Percentiles rank a stretch among this genome's conserved stretches.
phyloP scores from a whole-genome alignment of 2,888 invertebrate genomes.

The Orchestes rusci region DNA sequence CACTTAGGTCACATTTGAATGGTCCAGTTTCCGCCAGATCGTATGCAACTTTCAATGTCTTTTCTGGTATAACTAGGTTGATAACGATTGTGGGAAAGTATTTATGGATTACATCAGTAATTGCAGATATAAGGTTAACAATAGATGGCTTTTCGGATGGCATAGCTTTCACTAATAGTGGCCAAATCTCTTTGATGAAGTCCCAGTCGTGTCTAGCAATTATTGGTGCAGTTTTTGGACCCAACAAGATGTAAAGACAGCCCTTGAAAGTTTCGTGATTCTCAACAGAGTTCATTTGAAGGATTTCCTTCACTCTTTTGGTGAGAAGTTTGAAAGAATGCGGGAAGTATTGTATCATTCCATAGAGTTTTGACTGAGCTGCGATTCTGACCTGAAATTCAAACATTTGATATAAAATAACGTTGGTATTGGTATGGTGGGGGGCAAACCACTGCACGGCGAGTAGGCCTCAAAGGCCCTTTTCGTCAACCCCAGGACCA shows the following conservation, averaged over 20 bases:
- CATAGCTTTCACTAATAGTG: conserved; percentile 66
- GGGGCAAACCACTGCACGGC: too few relatives aligned
- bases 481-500: too few relatives aligned
- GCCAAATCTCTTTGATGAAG: conserved; percentile 65
- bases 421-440: too few relatives aligned
- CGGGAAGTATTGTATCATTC: conserved; percentile 57
- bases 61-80: conserved; percentile 49
- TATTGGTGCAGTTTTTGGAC: conserved; percentile 58
- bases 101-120: conserved; percentile 51
- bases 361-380: conserved; percentile 60
- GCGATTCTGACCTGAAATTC: conserved; percentile 52
- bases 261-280: conserved; percentile 71
- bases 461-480: too few relatives aligned
- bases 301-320: conserved; percentile 54
- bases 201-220: conserved; percentile 71
- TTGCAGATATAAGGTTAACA: conserved; percentile 54
- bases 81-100: conserved; percentile 59
- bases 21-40: conserved; percentile 43
- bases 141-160: conserved; percentile 83
- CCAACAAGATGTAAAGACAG: conserved; percentile 66
- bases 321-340: conserved; percentile 63
- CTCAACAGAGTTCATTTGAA: conserved; percentile 53
- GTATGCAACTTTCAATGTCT: conserved; percentile 47
- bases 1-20: conserved; percentile 38
- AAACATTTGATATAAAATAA: conserved; percentile 1